Base-by-base conservation (phyloP, 2,888 invertebrate species). In the Andrena praecox region DNA sequence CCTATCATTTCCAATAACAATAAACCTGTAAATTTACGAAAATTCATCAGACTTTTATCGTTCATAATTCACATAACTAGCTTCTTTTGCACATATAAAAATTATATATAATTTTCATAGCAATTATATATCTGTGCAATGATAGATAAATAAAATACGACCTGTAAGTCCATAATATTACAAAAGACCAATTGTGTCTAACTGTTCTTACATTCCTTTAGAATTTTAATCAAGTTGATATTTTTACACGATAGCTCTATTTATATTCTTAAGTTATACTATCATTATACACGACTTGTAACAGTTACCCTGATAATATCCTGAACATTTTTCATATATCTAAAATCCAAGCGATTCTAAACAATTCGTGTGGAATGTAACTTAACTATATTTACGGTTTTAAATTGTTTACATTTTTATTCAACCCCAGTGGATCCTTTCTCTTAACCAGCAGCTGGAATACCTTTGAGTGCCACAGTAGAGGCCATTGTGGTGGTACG, bases 111-210 rank as follows among this genome's bases (percentile, higher is more conserved):
- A 29, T 62, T 52, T 64, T 60, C n/a, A 20, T 52, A 72, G 52
- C 3, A 63, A 56, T 68, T 64, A 10, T n/a, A 68, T 63, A 31
- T 71, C 31, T 12, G 27, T 60, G 24, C 70, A 67, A 68, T 20
- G 52, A 67, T 78, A 80, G 67, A 80, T 67, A 71, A 52, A 72
- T 62, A 78, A 63, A 78, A 62, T 50, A 35, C 24, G 35, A 35
- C 27, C 63, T 59, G 56, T 24, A 59, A 72, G n/a, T 48, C 12
- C 10, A 72, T 27, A 35, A 50, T 64, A 50, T 24, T 35, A 70
- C 29, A 12, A 70, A 6, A 60, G 10, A 16, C 12, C 29, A 42
- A 42, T 60, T 50, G 10, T 8, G 33, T 33, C 7, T 7, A 16
- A 62, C 1, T 7, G 4, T 31, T 33, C 31, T 20, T 63, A 35